Base-by-base conservation (phyloP, 2,888 invertebrate species). In the Congeria kusceri region DNA sequence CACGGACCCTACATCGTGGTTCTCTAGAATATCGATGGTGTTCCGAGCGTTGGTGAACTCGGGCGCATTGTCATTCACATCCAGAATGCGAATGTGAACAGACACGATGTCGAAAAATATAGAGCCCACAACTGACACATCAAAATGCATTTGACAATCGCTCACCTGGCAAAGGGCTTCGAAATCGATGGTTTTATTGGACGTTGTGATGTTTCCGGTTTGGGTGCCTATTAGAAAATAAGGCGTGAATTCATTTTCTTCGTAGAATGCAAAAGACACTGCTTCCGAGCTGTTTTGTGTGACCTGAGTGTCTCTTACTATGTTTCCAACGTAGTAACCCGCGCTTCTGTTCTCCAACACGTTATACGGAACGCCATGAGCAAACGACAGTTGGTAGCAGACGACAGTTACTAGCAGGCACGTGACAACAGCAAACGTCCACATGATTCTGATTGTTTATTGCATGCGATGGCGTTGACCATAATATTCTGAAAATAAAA, bases 61-160 rank as follows among this genome's bases (percentile, higher is more conserved):
- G n/a, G 89, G 89, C 4, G 82, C 46, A 63, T 89, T 88, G 61
- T 89, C 89, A 69, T 89, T 89, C 3, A 75, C 70, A 69, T 89
- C 89, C 29, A 85, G 53, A 11, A 89, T 68, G 28, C 70, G 62
- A 11, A 89, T 72, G 7, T 73, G 74, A 5, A 86, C 84, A 28
- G 83, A 84, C 47, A 88, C 77, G 27, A 87, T 77, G 5, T 69
- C 72, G 72, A 87, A 87, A 47, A 79, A 84, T 44, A 44, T 64
- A 20, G 67, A 74, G 11, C 70, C 77, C 11, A 56, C 61, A 2
- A 75, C 81, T 1, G 78, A 78, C 5, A 84, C 63, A 27, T 72
- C 68, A 44, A 84, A 68, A 20, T 63, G 64, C 61, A 81, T 63
- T 23, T 62, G 29, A 65, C 84, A 84, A 9, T 65, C 58, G 25